Percentiles rank a stretch among this genome's conserved stretches.
phyloP scores from a whole-genome alignment of 2,888 invertebrate genomes.

The Catonia carolina region DNA sequence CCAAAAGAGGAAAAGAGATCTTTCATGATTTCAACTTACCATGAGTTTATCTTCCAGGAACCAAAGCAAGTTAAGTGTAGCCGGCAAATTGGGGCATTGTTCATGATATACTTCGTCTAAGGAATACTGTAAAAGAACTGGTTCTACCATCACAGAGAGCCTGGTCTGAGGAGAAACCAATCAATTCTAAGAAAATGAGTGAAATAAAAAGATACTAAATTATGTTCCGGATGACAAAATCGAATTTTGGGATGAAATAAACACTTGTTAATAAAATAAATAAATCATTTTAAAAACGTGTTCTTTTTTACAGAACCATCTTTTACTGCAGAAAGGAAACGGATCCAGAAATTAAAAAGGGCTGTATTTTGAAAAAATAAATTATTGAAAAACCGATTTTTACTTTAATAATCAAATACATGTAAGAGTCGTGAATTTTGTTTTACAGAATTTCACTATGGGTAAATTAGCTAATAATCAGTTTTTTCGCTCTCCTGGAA shows the following conservation, averaged over 20 bases:
- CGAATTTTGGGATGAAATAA: not conserved
- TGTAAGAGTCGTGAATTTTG: not conserved
- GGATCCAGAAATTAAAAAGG: constrained; percentile 3
- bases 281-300: not conserved
- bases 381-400: not conserved
- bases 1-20: constrained; percentile 10
- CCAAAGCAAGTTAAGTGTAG: not conserved
- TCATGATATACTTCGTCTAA: not conserved
- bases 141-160: not conserved
- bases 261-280: not conserved
- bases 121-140: not conserved
- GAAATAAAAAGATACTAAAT: not conserved
- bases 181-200: not conserved
- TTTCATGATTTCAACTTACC: constrained; percentile 12
- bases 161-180: not conserved
- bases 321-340: not conserved
- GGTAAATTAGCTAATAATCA: not conserved
- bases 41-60: constrained; percentile 7
- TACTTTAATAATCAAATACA: not conserved
- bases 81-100: not conserved
- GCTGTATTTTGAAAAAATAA: not conserved
- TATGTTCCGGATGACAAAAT: not conserved
- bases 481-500: constrained; percentile 27
- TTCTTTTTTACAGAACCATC: not conserved
- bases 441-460: not conserved